A percentile compares a stretch with the other conserved stretches of the same genome.
Evolutionary conservation across 2,888 invertebrate species (phyloP).

Genomic region (Cremastobaeus sp.): DNA sequence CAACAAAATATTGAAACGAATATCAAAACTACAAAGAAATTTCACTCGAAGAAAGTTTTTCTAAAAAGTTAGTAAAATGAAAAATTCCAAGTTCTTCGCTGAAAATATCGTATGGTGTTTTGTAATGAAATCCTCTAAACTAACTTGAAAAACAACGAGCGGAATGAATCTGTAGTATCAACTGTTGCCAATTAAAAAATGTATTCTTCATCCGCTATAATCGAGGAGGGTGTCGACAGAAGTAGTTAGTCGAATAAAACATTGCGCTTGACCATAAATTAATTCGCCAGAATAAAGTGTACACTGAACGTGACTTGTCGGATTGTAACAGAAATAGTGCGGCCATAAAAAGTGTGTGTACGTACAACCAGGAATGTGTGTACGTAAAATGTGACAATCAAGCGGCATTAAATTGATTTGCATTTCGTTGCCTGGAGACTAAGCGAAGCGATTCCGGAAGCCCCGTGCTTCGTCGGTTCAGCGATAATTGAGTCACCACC

Average conservation of each 20-base stretch:
- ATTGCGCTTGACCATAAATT: slow-evolving; percentile 12
- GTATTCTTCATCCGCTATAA: too few relatives aligned
- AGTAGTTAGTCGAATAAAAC: slow-evolving; percentile 3
- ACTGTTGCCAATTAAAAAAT: too few relatives aligned
- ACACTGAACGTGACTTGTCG: slow-evolving; percentile 9
- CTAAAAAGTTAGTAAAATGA: too few relatives aligned
- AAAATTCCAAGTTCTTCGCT: too few relatives aligned
- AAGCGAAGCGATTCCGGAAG: slow-evolving; percentile 59
- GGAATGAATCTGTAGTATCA: too few relatives aligned
- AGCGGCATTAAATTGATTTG: slow-evolving; percentile 59
- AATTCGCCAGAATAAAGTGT: slow-evolving; percentile 15
- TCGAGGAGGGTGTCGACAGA: too few relatives aligned
- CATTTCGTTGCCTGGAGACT: slow-evolving; percentile 58
- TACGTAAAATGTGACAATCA: slow-evolving; percentile 52
- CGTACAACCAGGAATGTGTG: background rate
- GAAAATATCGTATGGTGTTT: too few relatives aligned
- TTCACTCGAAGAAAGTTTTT: too few relatives aligned
- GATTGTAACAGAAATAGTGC: background rate
- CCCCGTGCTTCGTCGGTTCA: slow-evolving; percentile 42
- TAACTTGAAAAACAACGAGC: too few relatives aligned
- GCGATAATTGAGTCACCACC: slow-evolving; percentile 57
- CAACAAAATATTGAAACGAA: too few relatives aligned
- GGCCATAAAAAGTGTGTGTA: slow-evolving; percentile 1
- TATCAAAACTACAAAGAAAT: too few relatives aligned
- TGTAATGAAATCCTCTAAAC: too few relatives aligned